Evolutionary conservation across 2,888 invertebrate species (phyloP).

Genomic region (Drosophila sordidapex): DNA sequence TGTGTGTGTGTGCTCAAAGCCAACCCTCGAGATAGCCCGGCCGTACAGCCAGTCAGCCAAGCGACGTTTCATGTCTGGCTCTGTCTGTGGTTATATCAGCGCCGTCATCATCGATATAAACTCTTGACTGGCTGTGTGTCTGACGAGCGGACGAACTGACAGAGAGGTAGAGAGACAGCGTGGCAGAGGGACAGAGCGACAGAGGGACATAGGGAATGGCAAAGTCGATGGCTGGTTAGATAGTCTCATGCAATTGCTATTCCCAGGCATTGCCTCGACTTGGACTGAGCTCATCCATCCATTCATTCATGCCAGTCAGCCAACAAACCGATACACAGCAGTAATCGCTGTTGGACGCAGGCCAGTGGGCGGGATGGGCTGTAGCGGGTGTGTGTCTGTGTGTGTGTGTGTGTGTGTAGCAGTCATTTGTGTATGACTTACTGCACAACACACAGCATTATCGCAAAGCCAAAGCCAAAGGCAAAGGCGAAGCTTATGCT

Average conservation of each 20-base stretch:
- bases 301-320: slow-evolving; percentile 76
- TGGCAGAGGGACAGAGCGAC: background rate
- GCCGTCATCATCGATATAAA: slow-evolving; percentile 80
- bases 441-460: slow-evolving; percentile 41
- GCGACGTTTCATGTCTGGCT: slow-evolving; percentile 56
- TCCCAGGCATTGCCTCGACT: slow-evolving; percentile 38
- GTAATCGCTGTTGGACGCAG: slow-evolving; percentile 36
- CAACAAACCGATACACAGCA: slow-evolving; percentile 66
- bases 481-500: slow-evolving; percentile 11
- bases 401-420: background rate
- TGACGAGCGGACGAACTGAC: background rate
- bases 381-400: background rate
- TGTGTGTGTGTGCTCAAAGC: slow-evolving; percentile 28
- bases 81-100: slow-evolving; percentile 73
- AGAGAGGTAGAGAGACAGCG: background rate
- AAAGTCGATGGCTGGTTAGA: slow-evolving; percentile 57
- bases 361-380: background rate
- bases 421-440: slow-evolving; percentile 52
- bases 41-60: slow-evolving; percentile 43
- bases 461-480: slow-evolving; percentile 7
- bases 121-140: slow-evolving; percentile 55
- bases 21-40: slow-evolving; percentile 54
- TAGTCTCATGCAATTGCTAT: slow-evolving; percentile 60
- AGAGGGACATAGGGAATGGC: slow-evolving; percentile 9
- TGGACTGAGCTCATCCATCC: slow-evolving; percentile 73